Evolutionary conservation across 2,797 vertebrate species (phyloP), one percentile per base, ranked within the genome.

Genomic region (Cichlasoma orientale): DNA sequence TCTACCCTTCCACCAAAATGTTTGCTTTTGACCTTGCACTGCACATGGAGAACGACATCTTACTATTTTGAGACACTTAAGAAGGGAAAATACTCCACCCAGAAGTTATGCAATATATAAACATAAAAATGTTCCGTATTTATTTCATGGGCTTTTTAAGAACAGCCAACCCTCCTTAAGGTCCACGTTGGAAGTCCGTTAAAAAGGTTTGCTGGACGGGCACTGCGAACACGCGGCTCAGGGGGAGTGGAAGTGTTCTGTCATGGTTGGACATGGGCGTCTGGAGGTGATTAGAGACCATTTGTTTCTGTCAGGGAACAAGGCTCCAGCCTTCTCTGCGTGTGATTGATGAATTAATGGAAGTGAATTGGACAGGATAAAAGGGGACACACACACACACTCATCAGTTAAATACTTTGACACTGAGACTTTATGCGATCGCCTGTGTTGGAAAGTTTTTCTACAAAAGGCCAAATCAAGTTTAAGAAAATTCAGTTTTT

Each of bases 201-300:
- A 74, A 86, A 76, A 85, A 76, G 79, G 78, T 81, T 82, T 75
- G 72, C 78, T 79, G 82, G 78, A 76, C 2, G 50, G 87, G 53
- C 80, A 77, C 36, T 31, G 72, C 2, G 27, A 86, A 78, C 63
- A 76, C 58, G 68, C 71, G 70, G 79, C 86, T 82, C 77, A 4
- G 80, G 68, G 83, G 78, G 83, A 92, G 89, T 93, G 90, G 89
- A 93, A 91, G 92, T 88, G 86, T 90, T 89, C 90, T 92, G 91
- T 93, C 92, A 93, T 89, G 92, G 93, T 91, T 90, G 88, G 88
- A 91, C 89, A 77, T 83, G 82, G 86, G 74, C 57, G 90, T 90
- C 93, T 94, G 94, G 91, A 89, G 91, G 88, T 91, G 92, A 93
- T 95, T 95, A 94, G 87, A 90, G 86, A 72, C 89, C 86, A 92